Base-by-base conservation (phyloP, 2,888 invertebrate genomes). In the Sphaerophoria taeniata region DNA sequence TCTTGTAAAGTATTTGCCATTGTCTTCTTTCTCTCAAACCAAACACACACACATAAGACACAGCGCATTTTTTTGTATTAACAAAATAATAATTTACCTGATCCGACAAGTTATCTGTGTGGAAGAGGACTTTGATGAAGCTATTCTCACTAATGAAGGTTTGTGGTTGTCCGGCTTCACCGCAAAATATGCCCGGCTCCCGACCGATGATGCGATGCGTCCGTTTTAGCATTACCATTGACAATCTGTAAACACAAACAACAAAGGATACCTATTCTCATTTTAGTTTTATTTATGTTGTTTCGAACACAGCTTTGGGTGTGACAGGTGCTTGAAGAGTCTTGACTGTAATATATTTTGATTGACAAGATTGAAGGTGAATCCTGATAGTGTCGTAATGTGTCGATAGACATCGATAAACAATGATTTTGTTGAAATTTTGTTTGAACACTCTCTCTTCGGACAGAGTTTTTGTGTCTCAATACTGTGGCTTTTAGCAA, bases 61-160 rank as follows among this genome's bases (percentile, higher is more conserved):
- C 1, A 1, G 2, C 24, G 2, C 9, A 2, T 24, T 24, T 24
- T 24, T 24, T 24, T 24, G 24, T 2, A 24, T 24, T 24, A 1
- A 24, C 2, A 24, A 24, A 24, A 24, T 11, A 16, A 65, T 2
- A 24, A 87, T 88, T 89, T 88, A 92, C 92, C 93, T 98, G 97
- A 92, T 97, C 97, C 60, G 97, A 97, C 93, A 97, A 98, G 93
- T 97, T 97, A 92, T 98, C 97, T 51, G 97, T 96, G 91, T 97
- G 97, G 93, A 98, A 98, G 87, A 97, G 94, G 86, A 98, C 95
- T 92, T 97, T 97, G 77, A 98, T 97, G 93, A 97, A 97, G 91
- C 96, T 97, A 71, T 98, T 98, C 93, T 98, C 98, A 70, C 97
- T 98, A 92, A 98, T 98, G 93, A 98, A 98, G 36, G 97, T 97